These are phyloP conservation scores for Nephotettix cincticeps DNA, from an alignment of 1,140 invertebrate genomes.

Conservation along the genomic window DNA sequence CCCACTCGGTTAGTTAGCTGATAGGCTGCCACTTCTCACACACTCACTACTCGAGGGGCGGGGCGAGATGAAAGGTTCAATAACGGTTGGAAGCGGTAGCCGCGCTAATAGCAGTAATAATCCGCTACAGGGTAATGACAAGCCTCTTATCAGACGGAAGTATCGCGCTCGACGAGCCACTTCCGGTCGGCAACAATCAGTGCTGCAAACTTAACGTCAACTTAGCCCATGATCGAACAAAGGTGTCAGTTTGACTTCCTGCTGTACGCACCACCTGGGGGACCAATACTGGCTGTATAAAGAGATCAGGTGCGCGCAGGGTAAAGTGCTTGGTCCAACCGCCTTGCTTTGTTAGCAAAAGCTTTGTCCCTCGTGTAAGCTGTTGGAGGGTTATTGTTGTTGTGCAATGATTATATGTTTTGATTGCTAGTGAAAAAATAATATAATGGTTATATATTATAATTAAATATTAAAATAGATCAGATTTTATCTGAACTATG, in stretches of 20 bases:
- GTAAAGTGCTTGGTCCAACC: too few species aligned
- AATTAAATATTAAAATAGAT: too few species aligned
- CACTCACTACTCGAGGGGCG: background rate
- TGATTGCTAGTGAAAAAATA: too few species aligned
- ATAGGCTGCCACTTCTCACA: too few species aligned
- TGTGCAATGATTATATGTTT: too few species aligned
- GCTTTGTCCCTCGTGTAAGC: too few species aligned
- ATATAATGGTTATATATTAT: too few species aligned
- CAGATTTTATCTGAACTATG: too few species aligned
- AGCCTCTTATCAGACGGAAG: background rate
- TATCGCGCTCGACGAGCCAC: background rate
- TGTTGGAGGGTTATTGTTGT: too few species aligned
- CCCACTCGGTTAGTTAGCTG: too few species aligned
- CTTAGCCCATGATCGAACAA: background rate
- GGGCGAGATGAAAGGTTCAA: background rate
- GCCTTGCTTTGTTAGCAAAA: too few species aligned
- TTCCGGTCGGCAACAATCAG: background rate
- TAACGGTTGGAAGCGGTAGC: background rate
- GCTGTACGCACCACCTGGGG: background rate
- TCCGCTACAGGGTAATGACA: background rate
- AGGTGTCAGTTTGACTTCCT: conserved; percentile 1
- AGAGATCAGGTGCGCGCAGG: too few species aligned
- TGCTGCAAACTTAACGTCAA: conserved; percentile 1
- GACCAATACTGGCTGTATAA: background rate
- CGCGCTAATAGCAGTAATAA: background rate